Conservation (phyloP, 2,888 invertebrate species). For the Muschampia plurimacula region DNA sequence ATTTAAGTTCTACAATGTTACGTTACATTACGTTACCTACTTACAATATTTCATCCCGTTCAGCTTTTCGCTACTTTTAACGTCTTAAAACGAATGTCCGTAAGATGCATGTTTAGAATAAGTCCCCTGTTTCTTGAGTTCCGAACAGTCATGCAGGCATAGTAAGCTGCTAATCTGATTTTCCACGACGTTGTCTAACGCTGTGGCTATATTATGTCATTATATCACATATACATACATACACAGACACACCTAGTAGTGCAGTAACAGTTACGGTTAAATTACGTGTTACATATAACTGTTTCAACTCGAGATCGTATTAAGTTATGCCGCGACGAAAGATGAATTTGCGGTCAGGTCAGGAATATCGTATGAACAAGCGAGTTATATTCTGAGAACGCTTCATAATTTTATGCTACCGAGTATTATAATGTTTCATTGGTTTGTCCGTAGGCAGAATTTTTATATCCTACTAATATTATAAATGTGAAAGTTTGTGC, state of each 20-base stretch:
- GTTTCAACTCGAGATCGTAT: conserved; percentile 13
- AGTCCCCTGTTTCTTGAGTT: background rate
- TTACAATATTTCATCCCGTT: no score
- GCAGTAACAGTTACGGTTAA: conserved; percentile 11
- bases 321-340: conserved; percentile 17
- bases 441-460: no score
- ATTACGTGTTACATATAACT: conserved; percentile 27
- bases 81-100: no score
- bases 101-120: background rate
- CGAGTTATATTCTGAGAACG: background rate
- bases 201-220: background rate
- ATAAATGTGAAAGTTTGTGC: no score
- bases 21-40: no score
- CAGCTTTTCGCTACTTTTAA: no score
- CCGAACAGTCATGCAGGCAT: background rate
- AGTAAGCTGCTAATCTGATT: conserved; percentile 9
- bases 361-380: conserved; percentile 24
- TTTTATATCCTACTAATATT: no score
- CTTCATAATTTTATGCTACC: background rate
- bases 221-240: background rate
- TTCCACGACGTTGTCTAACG: background rate
- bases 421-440: background rate
- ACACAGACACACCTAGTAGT: background rate
- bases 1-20: no score
- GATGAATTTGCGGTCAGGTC: conserved; percentile 31